phyloP scores from a whole-genome alignment of 2,113 vertebrate species.

The Oncorhynchus clarkii region DNA sequence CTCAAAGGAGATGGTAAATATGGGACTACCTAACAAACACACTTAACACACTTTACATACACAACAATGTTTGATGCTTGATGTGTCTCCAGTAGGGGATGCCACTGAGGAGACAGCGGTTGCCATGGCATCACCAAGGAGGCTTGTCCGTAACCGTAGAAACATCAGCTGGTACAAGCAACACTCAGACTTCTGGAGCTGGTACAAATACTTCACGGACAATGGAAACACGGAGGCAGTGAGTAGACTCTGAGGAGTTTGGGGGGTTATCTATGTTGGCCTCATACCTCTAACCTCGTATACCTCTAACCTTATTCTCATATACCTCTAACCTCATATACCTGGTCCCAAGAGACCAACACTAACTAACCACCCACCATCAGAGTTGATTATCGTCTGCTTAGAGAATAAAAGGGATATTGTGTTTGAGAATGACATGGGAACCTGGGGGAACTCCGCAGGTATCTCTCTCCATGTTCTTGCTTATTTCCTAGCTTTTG shows the following conservation, averaged over 20 bases:
- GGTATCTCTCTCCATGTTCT: too few species aligned
- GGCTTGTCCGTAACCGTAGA: slow-evolving; percentile 70
- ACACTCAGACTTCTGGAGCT: slow-evolving; percentile 78
- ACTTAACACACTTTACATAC: neutral
- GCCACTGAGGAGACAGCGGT: slow-evolving; percentile 40
- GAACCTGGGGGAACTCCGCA: too few species aligned
- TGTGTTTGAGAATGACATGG: too few species aligned
- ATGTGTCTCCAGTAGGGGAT: slow-evolving; percentile 38
- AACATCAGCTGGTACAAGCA: slow-evolving; percentile 81
- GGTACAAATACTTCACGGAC: slow-evolving; percentile 80
- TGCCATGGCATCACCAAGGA: slow-evolving; percentile 43
- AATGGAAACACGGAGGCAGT: slow-evolving; percentile 75
- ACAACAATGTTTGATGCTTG: neutral
- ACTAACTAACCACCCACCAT: too few species aligned
- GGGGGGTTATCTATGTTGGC: too few species aligned
- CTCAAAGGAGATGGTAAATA: slow-evolving; percentile 62
- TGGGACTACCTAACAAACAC: neutral
- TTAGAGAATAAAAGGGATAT: too few species aligned
- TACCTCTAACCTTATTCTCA: too few species aligned
- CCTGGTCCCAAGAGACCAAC: too few species aligned
- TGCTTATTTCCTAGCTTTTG: too few species aligned
- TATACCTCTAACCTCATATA: too few species aligned
- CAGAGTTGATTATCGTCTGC: too few species aligned
- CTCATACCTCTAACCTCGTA: too few species aligned
- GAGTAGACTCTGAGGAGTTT: slow-evolving; percentile 40